Base-by-base conservation (phyloP, 2,113 vertebrate genomes). In the Lanius ludovicianus region DNA sequence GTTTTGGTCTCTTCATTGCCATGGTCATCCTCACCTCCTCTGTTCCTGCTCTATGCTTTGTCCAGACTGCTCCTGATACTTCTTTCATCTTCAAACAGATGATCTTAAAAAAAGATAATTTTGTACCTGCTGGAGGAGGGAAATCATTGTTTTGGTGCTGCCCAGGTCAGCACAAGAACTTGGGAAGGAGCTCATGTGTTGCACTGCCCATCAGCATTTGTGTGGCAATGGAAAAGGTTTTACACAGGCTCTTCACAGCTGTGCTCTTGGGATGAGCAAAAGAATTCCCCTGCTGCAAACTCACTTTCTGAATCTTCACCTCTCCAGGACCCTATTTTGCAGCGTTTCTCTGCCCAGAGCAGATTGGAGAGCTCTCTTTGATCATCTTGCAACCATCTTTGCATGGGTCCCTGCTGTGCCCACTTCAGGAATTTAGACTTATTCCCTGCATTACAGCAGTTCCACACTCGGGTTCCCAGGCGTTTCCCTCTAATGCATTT, bases 401-500 rank as follows among this genome's bases (percentile, higher is more conserved):
- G 44, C 56, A 47, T 33, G 47, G 33, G 25, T 64, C 31, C 73
- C 76, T 70, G 52, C 42, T 56, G 3, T 86, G 65, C 65, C 49
- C 9, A 3, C 70, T 24, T 30, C 49, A 62, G 81, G 5, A 30
- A 62, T 90, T 67, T 30, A 50, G 84, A 8, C 46, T 70, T 6
- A 22, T 15, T 87, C 63, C 20, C 60, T 62, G 73, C 64, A 15
- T 75, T 75, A 57, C 35, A 78, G 49, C 90, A 33, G 44, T 79
- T 47, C 57, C 37, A 22, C 81, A 49, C 75, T 41, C 11, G 1
- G 28, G 19, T 92, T 93, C 75, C 89, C 79, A 80, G 92, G 69
- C 6, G 3, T 81, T 91, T 89, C 53, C 78, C 84, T 93, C 84
- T 95, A 91, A 95, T 95, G 95, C 89, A 46, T 94, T 96, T 83